Percentiles rank a stretch among this genome's conserved stretches.
Evolutionary conservation across 2,888 invertebrate genomes (phyloP).

Genomic region (Chirona hameri): DNA sequence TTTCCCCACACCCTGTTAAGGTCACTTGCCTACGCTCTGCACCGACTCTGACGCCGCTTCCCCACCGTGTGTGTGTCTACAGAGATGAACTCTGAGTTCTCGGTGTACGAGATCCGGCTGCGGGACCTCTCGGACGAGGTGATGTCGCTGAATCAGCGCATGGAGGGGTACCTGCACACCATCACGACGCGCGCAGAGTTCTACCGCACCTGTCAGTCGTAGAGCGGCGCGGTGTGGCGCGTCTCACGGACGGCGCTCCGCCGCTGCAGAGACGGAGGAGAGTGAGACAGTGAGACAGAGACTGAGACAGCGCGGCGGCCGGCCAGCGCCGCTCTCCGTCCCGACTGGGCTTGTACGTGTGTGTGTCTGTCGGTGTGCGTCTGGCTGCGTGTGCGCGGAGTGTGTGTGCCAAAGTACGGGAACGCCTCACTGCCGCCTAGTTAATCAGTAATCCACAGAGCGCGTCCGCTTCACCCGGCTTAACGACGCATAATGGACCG

Average conservation of each 20-base stretch:
- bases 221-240: not conserved
- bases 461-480: not conserved
- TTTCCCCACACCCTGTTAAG: too few relatives aligned
- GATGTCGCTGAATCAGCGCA: conserved; percentile 58
- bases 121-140: conserved; percentile 58
- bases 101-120: conserved; percentile 61
- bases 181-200: conserved; percentile 60
- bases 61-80: not conserved
- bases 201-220: conserved; percentile 57
- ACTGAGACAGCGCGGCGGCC: not conserved
- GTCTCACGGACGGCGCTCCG: not conserved
- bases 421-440: conserved; percentile 24
- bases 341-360: not conserved
- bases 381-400: not conserved
- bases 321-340: not conserved
- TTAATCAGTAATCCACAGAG: not conserved
- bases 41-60: not conserved
- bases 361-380: not conserved
- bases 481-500: not conserved
- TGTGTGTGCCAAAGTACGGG: conserved; percentile 28
- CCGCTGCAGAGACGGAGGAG: not conserved
- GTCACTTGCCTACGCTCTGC: too few relatives aligned
- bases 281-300: not conserved
- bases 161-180: conserved; percentile 58
- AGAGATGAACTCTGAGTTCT: conserved; percentile 64